These are phyloP conservation scores for Poecilia latipinna DNA, from an alignment of 2,113 vertebrate species.

Conservation along the genomic window DNA sequence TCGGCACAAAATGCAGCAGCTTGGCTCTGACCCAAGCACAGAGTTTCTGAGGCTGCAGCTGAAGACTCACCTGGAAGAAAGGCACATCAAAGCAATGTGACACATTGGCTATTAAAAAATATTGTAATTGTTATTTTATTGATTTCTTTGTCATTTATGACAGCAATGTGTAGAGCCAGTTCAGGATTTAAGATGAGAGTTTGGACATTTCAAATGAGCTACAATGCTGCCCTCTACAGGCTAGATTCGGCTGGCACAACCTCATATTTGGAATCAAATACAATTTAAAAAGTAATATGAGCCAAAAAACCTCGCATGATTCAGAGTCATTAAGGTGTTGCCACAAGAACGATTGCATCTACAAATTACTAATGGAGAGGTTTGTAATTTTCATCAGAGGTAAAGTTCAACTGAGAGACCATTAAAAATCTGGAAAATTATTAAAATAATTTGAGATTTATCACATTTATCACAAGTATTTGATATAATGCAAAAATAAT, in stretches of 20 bases:
- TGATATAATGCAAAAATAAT: too few species aligned
- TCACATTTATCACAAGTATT: too few species aligned
- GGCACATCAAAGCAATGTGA: background rate
- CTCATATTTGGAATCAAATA: background rate
- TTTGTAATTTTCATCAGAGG: too few species aligned
- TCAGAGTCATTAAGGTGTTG: background rate
- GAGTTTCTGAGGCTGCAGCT: too few species aligned
- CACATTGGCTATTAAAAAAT: too few species aligned
- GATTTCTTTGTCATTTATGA: too few species aligned
- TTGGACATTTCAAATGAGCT: conserved; percentile 1
- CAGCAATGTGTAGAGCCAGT: too few species aligned
- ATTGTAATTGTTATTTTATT: too few species aligned
- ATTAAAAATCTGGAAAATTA: too few species aligned
- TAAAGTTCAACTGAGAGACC: too few species aligned
- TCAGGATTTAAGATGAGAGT: too few species aligned
- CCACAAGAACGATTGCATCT: background rate
- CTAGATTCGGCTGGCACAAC: background rate
- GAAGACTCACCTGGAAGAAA: background rate
- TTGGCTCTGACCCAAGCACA: background rate
- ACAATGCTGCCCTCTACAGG: conserved; percentile 60
- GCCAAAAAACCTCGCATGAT: background rate
- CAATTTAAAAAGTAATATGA: background rate
- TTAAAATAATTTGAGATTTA: too few species aligned
- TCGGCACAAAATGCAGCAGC: background rate
- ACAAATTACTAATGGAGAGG: background rate